These are phyloP conservation scores for Thaleichthys pacificus DNA, from an alignment of 2,797 vertebrate species.

Conservation along the genomic window DNA sequence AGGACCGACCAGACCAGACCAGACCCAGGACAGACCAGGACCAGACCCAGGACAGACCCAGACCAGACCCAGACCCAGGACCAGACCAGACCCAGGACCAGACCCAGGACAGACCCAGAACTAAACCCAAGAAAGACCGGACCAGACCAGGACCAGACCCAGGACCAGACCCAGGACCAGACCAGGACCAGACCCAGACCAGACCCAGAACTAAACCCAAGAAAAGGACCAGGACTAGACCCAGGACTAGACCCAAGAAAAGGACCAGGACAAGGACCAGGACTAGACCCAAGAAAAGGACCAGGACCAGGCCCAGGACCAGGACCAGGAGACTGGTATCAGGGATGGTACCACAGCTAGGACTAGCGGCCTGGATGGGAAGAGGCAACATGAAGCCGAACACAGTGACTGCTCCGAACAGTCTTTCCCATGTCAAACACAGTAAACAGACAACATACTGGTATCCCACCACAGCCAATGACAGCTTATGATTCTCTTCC, in stretches of 20 bases:
- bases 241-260: too few species aligned
- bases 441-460: constrained; percentile 77
- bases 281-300: too few species aligned
- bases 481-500: constrained; percentile 60
- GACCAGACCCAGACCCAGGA: too few species aligned
- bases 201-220: neutral
- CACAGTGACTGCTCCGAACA: constrained; percentile 14
- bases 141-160: too few species aligned
- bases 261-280: too few species aligned
- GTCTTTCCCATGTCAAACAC: constrained; percentile 19
- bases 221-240: neutral
- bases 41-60: too few species aligned
- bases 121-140: neutral
- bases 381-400: neutral
- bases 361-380: too few species aligned
- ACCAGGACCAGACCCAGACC: neutral
- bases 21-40: too few species aligned
- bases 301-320: too few species aligned
- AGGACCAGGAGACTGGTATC: constrained; percentile 3
- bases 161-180: neutral
- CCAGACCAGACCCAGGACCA: neutral
- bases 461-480: constrained; percentile 85
- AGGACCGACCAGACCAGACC: neutral
- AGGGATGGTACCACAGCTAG: neutral
- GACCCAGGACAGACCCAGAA: neutral